phyloP scores from a whole-genome alignment of 2,888 invertebrate genomes.

The Diplazon laetatorius region DNA sequence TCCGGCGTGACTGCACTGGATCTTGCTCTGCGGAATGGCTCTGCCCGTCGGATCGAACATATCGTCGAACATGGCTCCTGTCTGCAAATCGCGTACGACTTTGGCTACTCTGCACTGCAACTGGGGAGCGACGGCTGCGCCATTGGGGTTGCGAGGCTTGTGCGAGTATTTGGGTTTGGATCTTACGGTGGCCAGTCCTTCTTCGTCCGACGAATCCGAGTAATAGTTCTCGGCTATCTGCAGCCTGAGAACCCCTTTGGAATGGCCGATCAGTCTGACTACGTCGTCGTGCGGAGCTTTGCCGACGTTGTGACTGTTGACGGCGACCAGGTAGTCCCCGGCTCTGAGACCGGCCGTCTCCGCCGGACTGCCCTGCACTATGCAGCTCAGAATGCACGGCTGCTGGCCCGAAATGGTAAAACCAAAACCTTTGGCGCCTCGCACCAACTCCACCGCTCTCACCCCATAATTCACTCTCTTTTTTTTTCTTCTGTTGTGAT shows the following conservation, averaged over 20 bases:
- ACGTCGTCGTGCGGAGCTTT: constrained; percentile 96
- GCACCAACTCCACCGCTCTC: constrained; percentile 91
- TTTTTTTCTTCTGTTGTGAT: constrained; percentile 87
- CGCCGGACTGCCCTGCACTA: constrained; percentile 94
- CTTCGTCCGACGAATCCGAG: constrained; percentile 93
- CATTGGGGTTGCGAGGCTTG: constrained; percentile 80
- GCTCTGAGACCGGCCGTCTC: constrained; percentile 95
- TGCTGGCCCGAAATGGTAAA: constrained; percentile 98
- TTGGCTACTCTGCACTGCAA: constrained; percentile 83
- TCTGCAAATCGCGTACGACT: constrained; percentile 83
- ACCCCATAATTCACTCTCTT: constrained; percentile 90
- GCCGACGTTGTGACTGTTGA: constrained; percentile 96
- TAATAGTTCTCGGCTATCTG: constrained; percentile 95
- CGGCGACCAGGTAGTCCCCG: constrained; percentile 95
- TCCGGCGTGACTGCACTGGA: constrained; percentile 74
- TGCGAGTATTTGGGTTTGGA: constrained; percentile 86
- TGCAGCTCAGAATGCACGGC: constrained; percentile 97
- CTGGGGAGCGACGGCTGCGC: constrained; percentile 68
- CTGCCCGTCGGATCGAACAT: constrained; percentile 65
- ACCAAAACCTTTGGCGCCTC: constrained; percentile 96
- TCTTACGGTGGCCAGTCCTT: constrained; percentile 85
- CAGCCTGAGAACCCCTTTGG: constrained; percentile 91
- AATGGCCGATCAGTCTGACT: constrained; percentile 94
- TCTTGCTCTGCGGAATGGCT: constrained; percentile 70
- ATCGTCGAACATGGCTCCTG: constrained; percentile 83